Evolutionary conservation across 2,888 invertebrate genomes (phyloP).

Genomic region (Drosophila conformis): DNA sequence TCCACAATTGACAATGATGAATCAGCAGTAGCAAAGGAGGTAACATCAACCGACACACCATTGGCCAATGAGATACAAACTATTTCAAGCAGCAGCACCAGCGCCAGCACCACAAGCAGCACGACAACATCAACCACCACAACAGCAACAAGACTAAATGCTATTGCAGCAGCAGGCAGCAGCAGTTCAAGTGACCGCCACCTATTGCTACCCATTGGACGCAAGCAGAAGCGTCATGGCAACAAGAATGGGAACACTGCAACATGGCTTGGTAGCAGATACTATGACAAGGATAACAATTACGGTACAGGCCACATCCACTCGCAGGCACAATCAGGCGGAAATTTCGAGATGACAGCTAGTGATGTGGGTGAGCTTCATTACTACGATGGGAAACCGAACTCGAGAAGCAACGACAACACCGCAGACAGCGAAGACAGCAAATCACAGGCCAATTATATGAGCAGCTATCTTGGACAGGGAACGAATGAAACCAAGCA

Average conservation of each 20-base stretch:
- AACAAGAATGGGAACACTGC: slow-evolving; percentile 15
- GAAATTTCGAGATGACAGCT: slow-evolving; percentile 26
- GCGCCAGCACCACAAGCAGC: slow-evolving; percentile 1
- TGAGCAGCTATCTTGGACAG: slow-evolving; percentile 35
- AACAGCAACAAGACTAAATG: background rate
- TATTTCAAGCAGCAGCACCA: background rate
- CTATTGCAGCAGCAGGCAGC: slow-evolving; percentile 9
- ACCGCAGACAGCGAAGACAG: slow-evolving; percentile 7
- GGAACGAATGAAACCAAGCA: slow-evolving; percentile 29
- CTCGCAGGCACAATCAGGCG: slow-evolving; percentile 22
- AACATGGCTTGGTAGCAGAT: slow-evolving; percentile 15
- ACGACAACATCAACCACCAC: slow-evolving; percentile 8
- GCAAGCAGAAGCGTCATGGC: slow-evolving; percentile 45
- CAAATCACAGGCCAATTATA: slow-evolving; percentile 52
- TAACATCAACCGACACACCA: slow-evolving; percentile 7
- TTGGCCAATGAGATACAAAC: background rate
- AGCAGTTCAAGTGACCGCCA: slow-evolving; percentile 16
- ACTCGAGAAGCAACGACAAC: background rate
- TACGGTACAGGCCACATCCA: slow-evolving; percentile 28
- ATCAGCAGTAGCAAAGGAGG: slow-evolving; percentile 42
- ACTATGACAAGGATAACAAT: slow-evolving; percentile 30
- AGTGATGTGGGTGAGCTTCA: slow-evolving; percentile 57
- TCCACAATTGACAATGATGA: slow-evolving; percentile 67
- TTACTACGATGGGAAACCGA: slow-evolving; percentile 43
- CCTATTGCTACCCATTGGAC: slow-evolving; percentile 37